Base-by-base conservation (phyloP, 2,113 vertebrate species). In the Leptocoma aspasia region DNA sequence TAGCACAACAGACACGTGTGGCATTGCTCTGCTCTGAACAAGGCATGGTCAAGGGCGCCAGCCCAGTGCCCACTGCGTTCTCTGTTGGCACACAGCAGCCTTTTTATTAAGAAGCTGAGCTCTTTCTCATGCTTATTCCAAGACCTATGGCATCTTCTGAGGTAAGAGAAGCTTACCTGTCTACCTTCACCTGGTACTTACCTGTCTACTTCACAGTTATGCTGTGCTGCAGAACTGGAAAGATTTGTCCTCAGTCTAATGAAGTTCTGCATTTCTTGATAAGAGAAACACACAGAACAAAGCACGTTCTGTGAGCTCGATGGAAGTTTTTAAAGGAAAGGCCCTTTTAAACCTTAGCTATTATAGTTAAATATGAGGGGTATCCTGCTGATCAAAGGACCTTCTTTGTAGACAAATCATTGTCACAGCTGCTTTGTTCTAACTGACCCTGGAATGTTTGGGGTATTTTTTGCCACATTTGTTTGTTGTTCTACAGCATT, bases 21-120 rank as follows among this genome's bases (percentile, higher is more conserved):
- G 24, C 17, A 2, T 33, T 22, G 65, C 33, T 85, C 3, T 69
- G 33, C 26, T 70, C 23, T 35, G 56, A 45, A 2, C 22, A 4
- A 7, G 3, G 18, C 6, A 2, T 5, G 5, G 3, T 22, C 2
- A 1, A 2, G 50, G 30, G 33, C 11, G 20, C 1, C 7, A 65
- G 17, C 47, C 39, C 39, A 6, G 13, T 21, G 12, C 30, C 22
- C 9, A 0, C 24, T 41, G 24, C 0, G 0, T 26, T 37, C 59
- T 65, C 17, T 9, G 10, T 26, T 73, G 41, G 22, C 69, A n/a
- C 50, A 15, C 8, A 31, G 26, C 10, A 3, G 45, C 27, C 22
- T 1, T n/a, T 68, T 70, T 60, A 9, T 35, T 60, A 27, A 44
- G n/a, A 24, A 93, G 37, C 30, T 9, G 44, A 63, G 24, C 47